These are phyloP conservation scores for Phrixothrix hirtus DNA, from an alignment of 2,888 invertebrate species.

Conservation along the genomic window DNA sequence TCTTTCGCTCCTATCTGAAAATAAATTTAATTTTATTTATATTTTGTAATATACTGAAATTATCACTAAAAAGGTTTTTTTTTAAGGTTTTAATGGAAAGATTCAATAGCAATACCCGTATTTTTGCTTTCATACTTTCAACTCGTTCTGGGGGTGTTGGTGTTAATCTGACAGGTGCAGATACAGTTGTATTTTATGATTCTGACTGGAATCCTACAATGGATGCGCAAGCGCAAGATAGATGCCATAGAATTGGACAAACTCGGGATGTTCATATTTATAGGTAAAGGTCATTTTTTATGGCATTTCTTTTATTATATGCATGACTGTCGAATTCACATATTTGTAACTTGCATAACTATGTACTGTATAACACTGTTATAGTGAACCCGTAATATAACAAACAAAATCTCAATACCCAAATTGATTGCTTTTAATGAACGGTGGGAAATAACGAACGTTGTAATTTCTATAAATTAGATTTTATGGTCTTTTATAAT, in stretches of 20 bases:
- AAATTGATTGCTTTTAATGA: too few species aligned
- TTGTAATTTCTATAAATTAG: background rate
- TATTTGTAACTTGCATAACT: too few species aligned
- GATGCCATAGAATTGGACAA: constrained; percentile 99
- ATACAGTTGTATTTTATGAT: constrained; percentile 99
- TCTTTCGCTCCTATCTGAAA: constrained; percentile 24
- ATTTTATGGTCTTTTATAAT: too few species aligned
- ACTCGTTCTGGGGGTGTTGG: constrained; percentile 98
- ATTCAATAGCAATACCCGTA: constrained; percentile 92
- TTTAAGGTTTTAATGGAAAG: constrained; percentile 86
- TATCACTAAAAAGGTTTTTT: too few species aligned
- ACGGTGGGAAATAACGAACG: too few species aligned
- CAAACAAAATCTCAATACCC: too few species aligned
- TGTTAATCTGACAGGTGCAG: constrained; percentile 97
- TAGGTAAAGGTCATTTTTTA: constrained; percentile 56
- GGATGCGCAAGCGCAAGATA: constrained; percentile 97
- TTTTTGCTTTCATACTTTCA: constrained; percentile 97
- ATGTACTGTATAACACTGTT: too few species aligned
- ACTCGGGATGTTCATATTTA: constrained; percentile 99
- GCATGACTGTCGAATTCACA: background rate
- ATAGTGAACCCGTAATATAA: too few species aligned
- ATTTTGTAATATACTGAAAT: too few species aligned
- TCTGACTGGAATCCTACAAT: constrained; percentile 99
- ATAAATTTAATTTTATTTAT: too few species aligned
- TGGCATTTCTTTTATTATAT: background rate